Evolutionary conservation across 2,113 vertebrate species (phyloP).

Genomic region (Heterocephalus glaber): DNA sequence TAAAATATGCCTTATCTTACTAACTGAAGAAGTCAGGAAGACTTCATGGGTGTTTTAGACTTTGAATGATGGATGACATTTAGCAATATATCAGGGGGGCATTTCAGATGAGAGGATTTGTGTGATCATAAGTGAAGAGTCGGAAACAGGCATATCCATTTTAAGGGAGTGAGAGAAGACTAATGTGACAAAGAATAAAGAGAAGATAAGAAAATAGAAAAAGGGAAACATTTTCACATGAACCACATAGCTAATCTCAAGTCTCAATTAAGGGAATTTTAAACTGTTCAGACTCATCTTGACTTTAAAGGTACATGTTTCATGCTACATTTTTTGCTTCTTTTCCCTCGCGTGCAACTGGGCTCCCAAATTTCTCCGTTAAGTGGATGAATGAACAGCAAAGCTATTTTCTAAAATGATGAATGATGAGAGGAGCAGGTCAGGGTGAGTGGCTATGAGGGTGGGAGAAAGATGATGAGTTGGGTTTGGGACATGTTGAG

Average conservation of each 20-base stretch:
- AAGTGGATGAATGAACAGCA: background rate
- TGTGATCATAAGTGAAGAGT: slow-evolving; percentile 26
- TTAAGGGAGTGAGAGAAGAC: background rate
- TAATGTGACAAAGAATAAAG: background rate
- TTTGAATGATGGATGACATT: slow-evolving; percentile 38
- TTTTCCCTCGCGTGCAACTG: slow-evolving; percentile 46
- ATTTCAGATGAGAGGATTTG: slow-evolving; percentile 37
- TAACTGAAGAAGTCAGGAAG: slow-evolving; percentile 40
- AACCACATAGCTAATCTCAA: slow-evolving; percentile 13
- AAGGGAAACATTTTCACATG: background rate
- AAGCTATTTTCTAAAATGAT: slow-evolving; percentile 2
- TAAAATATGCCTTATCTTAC: slow-evolving; percentile 47
- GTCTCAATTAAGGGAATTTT: background rate
- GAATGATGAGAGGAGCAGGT: background rate
- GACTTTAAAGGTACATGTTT: slow-evolving; percentile 46
- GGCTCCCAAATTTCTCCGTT: slow-evolving; percentile 32
- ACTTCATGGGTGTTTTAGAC: background rate
- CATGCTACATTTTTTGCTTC: background rate
- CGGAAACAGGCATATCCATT: slow-evolving; percentile 6
- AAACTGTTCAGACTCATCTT: slow-evolving; percentile 26
- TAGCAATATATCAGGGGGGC: background rate
- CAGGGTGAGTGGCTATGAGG: background rate
- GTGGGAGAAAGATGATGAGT: background rate
- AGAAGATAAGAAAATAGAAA: background rate
- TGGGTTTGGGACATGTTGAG: slow-evolving; percentile 13